Conservation (phyloP, 2,797 vertebrate genomes). For the Chelonia mydas region DNA sequence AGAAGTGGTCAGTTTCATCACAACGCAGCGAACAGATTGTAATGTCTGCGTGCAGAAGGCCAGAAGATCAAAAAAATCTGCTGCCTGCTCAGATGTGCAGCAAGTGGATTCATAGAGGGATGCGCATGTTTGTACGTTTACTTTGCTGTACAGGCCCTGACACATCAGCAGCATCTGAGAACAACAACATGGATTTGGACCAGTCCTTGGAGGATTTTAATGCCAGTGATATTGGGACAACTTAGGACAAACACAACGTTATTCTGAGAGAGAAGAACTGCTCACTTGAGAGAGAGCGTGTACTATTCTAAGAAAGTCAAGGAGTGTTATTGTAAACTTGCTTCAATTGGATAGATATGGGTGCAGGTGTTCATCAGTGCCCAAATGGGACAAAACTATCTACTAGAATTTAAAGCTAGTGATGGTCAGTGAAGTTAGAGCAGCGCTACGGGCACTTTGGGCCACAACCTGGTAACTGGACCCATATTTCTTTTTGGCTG, state of each 20-base stretch:
- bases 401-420: background rate
- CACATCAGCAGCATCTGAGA: background rate
- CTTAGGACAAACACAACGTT: background rate
- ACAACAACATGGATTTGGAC: background rate
- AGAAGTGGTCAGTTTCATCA: background rate
- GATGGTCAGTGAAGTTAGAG: background rate
- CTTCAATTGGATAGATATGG: background rate
- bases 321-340: background rate
- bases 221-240: background rate
- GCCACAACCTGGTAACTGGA: background rate
- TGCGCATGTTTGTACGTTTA: background rate
- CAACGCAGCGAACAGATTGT: background rate
- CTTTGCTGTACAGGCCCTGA: background rate
- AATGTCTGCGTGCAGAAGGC: background rate
- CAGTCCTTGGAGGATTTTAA: background rate
- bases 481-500: background rate
- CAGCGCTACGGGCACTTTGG: background rate
- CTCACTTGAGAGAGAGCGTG: fast-evolving
- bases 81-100: background rate
- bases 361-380: fast-evolving
- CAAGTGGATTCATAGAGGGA: background rate
- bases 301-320: background rate
- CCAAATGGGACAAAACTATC: background rate
- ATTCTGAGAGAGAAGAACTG: background rate
- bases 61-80: background rate